phyloP scores from a whole-genome alignment of 2,888 invertebrate species.

The Cinara cedri region DNA sequence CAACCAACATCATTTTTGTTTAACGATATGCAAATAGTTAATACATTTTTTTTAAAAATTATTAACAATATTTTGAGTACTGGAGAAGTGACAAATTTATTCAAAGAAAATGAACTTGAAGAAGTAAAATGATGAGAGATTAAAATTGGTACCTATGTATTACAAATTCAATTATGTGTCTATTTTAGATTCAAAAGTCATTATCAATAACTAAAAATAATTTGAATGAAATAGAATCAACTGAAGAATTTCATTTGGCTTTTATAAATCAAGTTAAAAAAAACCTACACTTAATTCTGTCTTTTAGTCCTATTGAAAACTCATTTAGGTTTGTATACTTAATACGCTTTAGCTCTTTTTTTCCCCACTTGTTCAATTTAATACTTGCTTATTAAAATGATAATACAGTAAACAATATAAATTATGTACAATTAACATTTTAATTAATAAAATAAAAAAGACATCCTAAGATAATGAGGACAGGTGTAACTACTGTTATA shows the following conservation, averaged over 20 bases:
- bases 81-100: constrained; percentile 86
- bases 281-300: constrained; percentile 80
- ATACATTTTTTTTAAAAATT: constrained; percentile 84
- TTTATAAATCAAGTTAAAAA: constrained; percentile 78
- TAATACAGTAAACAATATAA: not conserved
- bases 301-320: constrained; percentile 84
- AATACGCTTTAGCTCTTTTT: not conserved
- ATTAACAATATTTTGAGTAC: constrained; percentile 86
- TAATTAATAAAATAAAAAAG: too few relatives aligned
- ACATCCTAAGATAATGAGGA: too few relatives aligned
- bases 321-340: constrained; percentile 21
- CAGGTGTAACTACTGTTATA: too few relatives aligned
- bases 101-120: constrained; percentile 85
- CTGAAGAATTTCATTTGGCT: constrained; percentile 75
- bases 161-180: constrained; percentile 61
- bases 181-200: constrained; percentile 69
- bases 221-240: constrained; percentile 68
- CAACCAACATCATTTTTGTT: constrained; percentile 82
- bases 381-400: not conserved
- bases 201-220: constrained; percentile 68
- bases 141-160: constrained; percentile 73
- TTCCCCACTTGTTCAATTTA: not conserved
- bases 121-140: constrained; percentile 68
- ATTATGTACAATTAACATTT: not conserved
- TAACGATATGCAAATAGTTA: constrained; percentile 83